Evolutionary conservation across 2,113 vertebrate species (phyloP).

Genomic region (Amazona vittata): DNA sequence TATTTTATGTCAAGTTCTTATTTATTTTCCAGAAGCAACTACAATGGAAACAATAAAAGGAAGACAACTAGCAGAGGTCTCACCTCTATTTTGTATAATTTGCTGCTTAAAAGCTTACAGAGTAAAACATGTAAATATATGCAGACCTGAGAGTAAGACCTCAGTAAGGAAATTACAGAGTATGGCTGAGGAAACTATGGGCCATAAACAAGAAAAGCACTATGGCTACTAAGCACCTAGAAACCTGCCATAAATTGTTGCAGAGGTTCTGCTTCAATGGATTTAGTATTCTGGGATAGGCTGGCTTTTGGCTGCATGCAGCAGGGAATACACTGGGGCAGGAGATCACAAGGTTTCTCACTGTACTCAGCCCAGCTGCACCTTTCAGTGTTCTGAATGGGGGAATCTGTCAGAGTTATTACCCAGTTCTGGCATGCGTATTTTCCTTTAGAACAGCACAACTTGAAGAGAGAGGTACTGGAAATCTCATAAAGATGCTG

Average conservation of each 20-base stretch:
- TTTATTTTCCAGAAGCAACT: slow-evolving; percentile 71
- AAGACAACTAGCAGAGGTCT: slow-evolving; percentile 76
- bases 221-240: slow-evolving; percentile 71
- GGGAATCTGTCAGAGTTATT: slow-evolving; percentile 33
- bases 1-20: slow-evolving; percentile 71
- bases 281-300: slow-evolving; percentile 62
- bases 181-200: slow-evolving; percentile 64
- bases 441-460: neutral
- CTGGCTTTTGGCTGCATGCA: slow-evolving; percentile 1
- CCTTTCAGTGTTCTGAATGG: neutral
- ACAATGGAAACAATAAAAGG: slow-evolving; percentile 57
- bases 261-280: slow-evolving; percentile 56
- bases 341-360: slow-evolving; percentile 10
- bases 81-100: slow-evolving; percentile 82
- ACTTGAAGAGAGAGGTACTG: neutral
- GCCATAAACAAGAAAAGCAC: slow-evolving; percentile 65
- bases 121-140: slow-evolving; percentile 85
- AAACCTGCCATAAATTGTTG: slow-evolving; percentile 71
- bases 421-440: neutral
- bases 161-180: slow-evolving; percentile 73
- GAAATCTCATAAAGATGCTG: neutral
- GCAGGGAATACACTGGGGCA: neutral
- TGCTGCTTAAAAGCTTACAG: slow-evolving; percentile 78
- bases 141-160: slow-evolving; percentile 77
- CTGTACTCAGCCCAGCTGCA: neutral